Conservation (phyloP, 2,113 vertebrate species). For the Archilochus colubris region DNA sequence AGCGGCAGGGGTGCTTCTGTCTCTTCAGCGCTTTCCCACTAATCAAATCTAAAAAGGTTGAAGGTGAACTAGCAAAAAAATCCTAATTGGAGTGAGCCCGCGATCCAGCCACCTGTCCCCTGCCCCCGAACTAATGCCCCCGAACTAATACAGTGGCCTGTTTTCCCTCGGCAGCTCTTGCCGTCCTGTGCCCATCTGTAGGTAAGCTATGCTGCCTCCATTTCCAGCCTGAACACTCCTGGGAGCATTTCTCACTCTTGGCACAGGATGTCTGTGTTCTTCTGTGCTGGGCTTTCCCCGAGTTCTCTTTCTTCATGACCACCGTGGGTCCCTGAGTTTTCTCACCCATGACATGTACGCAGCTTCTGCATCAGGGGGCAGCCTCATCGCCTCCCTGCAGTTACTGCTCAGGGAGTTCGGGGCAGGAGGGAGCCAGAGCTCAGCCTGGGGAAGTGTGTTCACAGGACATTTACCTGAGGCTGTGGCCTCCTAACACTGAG, state of each 20-base stretch:
- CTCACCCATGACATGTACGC: accelerated
- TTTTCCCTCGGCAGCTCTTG: background rate
- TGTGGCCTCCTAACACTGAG: accelerated
- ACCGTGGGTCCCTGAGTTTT: too few relatives aligned
- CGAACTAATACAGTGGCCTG: accelerated
- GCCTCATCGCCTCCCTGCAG: background rate
- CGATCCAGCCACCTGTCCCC: background rate
- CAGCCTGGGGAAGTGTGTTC: accelerated
- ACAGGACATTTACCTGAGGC: background rate
- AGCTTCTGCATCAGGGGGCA: background rate
- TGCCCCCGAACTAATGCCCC: accelerated
- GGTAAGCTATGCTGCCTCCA: accelerated
- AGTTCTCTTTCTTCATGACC: background rate
- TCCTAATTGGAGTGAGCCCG: accelerated
- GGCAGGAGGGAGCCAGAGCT: background rate
- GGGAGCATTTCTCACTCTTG: accelerated
- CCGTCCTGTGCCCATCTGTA: accelerated
- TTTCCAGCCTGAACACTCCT: accelerated
- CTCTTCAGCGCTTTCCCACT: background rate
- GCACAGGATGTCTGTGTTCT: accelerated
- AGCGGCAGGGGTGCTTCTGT: background rate
- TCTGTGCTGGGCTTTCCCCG: too few relatives aligned
- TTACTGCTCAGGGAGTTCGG: accelerated
- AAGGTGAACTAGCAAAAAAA: background rate
- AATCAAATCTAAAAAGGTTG: background rate